These are phyloP conservation scores for Hippopotamus amphibius DNA, from an alignment of 2,113 vertebrate species.

Conservation along the genomic window DNA sequence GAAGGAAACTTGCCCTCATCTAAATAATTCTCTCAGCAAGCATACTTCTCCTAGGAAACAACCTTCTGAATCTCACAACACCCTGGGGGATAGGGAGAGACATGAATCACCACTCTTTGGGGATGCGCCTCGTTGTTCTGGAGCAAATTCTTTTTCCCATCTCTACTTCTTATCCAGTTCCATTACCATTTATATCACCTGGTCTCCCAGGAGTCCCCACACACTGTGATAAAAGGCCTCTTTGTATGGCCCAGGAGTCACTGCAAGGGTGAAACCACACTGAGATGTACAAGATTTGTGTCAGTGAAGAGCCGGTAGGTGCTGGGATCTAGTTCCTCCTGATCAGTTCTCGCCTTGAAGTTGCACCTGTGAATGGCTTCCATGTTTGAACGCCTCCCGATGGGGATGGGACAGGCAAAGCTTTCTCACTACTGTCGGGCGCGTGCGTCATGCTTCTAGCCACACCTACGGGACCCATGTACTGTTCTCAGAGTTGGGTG, in stretches of 20 bases:
- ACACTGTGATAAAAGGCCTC: background rate
- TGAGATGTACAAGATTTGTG: background rate
- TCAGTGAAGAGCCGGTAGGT: background rate
- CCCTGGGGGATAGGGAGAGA: background rate
- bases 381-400: background rate
- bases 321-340: background rate
- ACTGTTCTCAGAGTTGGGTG: background rate
- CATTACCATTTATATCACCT: background rate
- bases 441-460: background rate
- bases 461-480: background rate
- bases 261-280: background rate
- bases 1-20: background rate
- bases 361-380: background rate
- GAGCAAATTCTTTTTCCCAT: background rate
- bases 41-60: background rate
- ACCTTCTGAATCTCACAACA: background rate
- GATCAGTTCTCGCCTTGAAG: background rate
- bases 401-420: background rate
- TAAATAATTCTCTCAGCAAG: background rate
- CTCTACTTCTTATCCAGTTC: background rate
- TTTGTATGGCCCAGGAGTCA: background rate
- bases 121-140: background rate
- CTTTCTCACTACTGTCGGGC: background rate
- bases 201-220: background rate
- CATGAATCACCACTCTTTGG: background rate